phyloP scores from a whole-genome alignment of 2,888 invertebrate genomes.

The Nebria brevicollis region DNA sequence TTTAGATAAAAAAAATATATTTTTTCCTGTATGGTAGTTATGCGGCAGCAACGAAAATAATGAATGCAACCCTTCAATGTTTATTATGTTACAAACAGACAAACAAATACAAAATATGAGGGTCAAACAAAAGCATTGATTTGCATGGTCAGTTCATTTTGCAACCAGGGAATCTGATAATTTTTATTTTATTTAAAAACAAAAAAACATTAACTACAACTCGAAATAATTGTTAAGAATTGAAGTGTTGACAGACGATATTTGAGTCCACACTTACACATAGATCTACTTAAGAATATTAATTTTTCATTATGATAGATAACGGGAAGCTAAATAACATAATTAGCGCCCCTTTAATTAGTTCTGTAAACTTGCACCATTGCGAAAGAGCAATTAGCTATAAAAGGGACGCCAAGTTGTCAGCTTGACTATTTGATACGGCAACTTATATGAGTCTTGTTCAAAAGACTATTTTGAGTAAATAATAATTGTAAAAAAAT shows the following conservation, averaged over 20 bases:
- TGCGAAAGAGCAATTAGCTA: conserved; percentile 28
- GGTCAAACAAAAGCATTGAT: conserved; percentile 1
- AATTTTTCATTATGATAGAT: conserved; percentile 29
- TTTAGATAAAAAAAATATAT: not conserved
- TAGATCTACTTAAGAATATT: conserved; percentile 22
- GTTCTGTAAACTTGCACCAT: conserved; percentile 30
- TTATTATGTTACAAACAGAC: not conserved
- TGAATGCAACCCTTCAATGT: not conserved
- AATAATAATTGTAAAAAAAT: too few relatives aligned
- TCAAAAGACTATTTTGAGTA: too few relatives aligned
- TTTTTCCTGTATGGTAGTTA: not conserved
- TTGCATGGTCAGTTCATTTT: not conserved
- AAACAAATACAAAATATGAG: not conserved
- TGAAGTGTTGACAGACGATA: not conserved
- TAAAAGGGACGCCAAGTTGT: not conserved
- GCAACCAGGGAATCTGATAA: not conserved
- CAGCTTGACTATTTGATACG: not conserved
- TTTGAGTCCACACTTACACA: not conserved
- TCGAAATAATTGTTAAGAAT: too few relatives aligned
- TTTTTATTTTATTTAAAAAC: not conserved
- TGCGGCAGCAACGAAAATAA: not conserved
- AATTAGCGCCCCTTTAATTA: conserved; percentile 32
- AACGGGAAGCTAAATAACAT: conserved; percentile 32
- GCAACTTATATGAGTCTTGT: not conserved
- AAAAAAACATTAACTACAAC: not conserved